Conservation (phyloP, 2,797 vertebrate species). For the Coilia nasus region DNA sequence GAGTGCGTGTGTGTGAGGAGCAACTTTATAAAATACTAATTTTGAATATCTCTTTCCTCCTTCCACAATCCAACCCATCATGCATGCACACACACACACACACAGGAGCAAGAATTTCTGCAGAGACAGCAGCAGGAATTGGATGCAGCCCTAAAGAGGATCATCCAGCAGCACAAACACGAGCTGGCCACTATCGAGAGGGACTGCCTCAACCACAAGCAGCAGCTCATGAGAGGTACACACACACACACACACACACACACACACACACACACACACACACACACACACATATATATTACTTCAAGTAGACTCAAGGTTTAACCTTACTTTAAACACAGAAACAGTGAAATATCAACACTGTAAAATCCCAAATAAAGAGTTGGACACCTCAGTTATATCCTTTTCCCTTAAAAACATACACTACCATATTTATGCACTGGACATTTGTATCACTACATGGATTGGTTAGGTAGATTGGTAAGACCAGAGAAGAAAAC, state of each 20-base stretch:
- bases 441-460: no score
- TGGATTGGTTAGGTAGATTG: no score
- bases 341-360: no score
- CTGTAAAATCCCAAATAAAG: no score
- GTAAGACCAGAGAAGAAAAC: no score
- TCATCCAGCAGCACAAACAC: slow-evolving; percentile 97
- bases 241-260: slow-evolving; percentile 12
- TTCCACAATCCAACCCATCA: slow-evolving; percentile 39
- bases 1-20: background rate
- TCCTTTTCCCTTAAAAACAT: no score
- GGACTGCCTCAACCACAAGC: slow-evolving; percentile 96
- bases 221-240: slow-evolving; percentile 96
- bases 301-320: no score
- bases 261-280: slow-evolving; percentile 2
- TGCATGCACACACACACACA: slow-evolving; percentile 9
- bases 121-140: slow-evolving; percentile 98
- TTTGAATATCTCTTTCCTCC: background rate
- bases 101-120: slow-evolving; percentile 96
- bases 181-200: slow-evolving; percentile 95
- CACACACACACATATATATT: background rate
- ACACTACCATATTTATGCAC: no score
- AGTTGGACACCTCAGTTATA: no score
- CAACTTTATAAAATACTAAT: background rate
- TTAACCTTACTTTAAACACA: no score
- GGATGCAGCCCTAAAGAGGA: slow-evolving; percentile 94